A percentile compares a stretch with the other conserved stretches of the same genome.
phyloP scores from a whole-genome alignment of 2,888 invertebrate species.

The Charanyca ferruginea region DNA sequence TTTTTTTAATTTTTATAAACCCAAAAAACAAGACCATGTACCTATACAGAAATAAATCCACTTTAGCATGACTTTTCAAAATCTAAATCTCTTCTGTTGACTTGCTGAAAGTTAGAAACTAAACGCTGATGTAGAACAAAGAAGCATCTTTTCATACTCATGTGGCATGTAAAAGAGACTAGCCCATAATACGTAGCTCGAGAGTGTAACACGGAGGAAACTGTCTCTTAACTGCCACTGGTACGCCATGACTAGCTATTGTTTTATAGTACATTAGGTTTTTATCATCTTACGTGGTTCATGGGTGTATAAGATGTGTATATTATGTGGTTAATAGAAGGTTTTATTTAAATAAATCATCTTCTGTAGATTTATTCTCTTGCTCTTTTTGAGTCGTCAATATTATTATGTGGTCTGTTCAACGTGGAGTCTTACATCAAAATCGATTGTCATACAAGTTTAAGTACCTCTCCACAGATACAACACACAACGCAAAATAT shows the following conservation, averaged over 20 bases:
- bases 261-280: slow-evolving; percentile 41
- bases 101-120: slow-evolving; percentile 42
- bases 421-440: no score
- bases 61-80: background rate
- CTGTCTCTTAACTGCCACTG: slow-evolving; percentile 63
- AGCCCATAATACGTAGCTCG: slow-evolving; percentile 60
- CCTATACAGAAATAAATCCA: slow-evolving; percentile 3
- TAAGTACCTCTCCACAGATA: no score
- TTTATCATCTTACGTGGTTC: slow-evolving; percentile 29
- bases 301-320: background rate
- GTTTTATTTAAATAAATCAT: background rate
- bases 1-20: no score
- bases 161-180: slow-evolving; percentile 52
- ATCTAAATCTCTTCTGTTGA: slow-evolving; percentile 3
- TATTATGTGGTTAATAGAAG: background rate
- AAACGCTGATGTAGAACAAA: slow-evolving; percentile 53
- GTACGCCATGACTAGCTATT: slow-evolving; percentile 48
- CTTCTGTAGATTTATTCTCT: background rate
- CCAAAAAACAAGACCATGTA: no score
- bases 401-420: no score
- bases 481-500: no score
- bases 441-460: no score
- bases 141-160: slow-evolving; percentile 59
- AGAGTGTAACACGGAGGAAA: slow-evolving; percentile 63
- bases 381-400: background rate